These are phyloP conservation scores for Mus minutoides DNA, from an alignment of 2,797 vertebrate genomes.

Conservation along the genomic window DNA sequence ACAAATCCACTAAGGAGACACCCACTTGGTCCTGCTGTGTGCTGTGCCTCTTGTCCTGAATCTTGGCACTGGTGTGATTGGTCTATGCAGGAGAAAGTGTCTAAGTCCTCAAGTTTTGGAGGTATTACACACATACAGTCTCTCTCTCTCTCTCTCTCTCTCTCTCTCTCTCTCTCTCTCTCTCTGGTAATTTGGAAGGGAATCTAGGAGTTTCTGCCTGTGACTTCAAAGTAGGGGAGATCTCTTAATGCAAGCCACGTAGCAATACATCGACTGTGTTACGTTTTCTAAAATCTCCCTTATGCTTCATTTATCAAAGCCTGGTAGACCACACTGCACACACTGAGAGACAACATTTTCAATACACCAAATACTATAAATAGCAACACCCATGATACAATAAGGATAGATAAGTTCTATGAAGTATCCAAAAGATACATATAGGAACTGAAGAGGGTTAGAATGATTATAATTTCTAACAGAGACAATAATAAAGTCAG, in stretches of 20 bases:
- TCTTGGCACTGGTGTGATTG: too few species aligned
- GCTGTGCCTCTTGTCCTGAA: not conserved
- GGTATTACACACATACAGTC: too few species aligned
- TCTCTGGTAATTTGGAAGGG: not conserved
- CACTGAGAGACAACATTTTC: not conserved
- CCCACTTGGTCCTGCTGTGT: accelerated
- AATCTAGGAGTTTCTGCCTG: not conserved
- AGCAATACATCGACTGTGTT: not conserved
- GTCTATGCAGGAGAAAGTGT: not conserved
- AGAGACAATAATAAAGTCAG: not conserved
- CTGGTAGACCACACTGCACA: not conserved
- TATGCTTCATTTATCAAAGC: not conserved
- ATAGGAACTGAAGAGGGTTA: not conserved
- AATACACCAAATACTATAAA: not conserved
- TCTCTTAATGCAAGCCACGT: not conserved
- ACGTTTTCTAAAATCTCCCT: not conserved
- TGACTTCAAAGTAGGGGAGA: not conserved
- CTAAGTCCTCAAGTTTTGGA: not conserved
- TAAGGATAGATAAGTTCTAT: not conserved
- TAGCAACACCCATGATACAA: not conserved
- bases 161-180: not conserved
- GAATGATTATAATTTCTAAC: not conserved
- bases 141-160: not conserved
- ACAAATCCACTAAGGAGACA: not conserved
- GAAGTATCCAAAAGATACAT: not conserved